Percentiles rank a stretch among this genome's conserved stretches.
These are phyloP conservation scores for Botia almorhae DNA, from an alignment of 2,797 vertebrate species.

Conservation along the genomic window DNA sequence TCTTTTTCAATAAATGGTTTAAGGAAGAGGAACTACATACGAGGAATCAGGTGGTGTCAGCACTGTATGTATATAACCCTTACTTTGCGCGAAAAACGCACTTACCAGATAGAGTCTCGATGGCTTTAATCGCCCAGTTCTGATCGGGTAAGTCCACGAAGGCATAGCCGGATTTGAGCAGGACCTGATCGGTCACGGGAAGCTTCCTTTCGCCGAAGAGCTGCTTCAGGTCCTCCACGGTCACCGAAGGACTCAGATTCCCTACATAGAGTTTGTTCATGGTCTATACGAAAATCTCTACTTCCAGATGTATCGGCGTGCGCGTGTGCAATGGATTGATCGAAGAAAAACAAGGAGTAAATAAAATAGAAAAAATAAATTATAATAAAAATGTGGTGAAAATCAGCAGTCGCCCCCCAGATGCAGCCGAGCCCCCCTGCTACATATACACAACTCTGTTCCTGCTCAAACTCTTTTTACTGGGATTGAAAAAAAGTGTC, in stretches of 20 bases:
- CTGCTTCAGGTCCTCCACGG: constrained; percentile 91
- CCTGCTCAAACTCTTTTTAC: constrained; percentile 84
- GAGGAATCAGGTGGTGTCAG: constrained; percentile 63
- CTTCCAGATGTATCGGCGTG: constrained; percentile 66
- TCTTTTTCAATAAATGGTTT: constrained; percentile 56
- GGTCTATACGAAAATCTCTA: constrained; percentile 79
- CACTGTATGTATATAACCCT: constrained; percentile 60
- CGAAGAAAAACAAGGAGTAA: constrained; percentile 63
- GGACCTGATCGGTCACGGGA: constrained; percentile 88
- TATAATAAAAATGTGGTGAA: constrained; percentile 63
- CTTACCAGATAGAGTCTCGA: constrained; percentile 93
- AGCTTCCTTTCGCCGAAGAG: constrained; percentile 91
- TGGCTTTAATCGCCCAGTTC: constrained; percentile 93
- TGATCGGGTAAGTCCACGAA: constrained; percentile 96
- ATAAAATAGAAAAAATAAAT: constrained; percentile 55
- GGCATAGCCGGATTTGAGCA: constrained; percentile 93
- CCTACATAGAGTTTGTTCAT: constrained; percentile 97
- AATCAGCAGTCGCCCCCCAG: constrained; percentile 74
- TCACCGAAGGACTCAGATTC: constrained; percentile 93
- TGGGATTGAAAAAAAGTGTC: constrained; percentile 80
- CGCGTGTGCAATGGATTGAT: constrained; percentile 62
- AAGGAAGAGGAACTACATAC: constrained; percentile 53
- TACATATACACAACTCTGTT: constrained; percentile 77
- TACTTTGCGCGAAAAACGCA: constrained; percentile 66
- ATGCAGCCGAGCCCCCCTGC: constrained; percentile 75